phyloP scores from a whole-genome alignment of 2,797 vertebrate genomes.

The Sebastes taczanowskii region DNA sequence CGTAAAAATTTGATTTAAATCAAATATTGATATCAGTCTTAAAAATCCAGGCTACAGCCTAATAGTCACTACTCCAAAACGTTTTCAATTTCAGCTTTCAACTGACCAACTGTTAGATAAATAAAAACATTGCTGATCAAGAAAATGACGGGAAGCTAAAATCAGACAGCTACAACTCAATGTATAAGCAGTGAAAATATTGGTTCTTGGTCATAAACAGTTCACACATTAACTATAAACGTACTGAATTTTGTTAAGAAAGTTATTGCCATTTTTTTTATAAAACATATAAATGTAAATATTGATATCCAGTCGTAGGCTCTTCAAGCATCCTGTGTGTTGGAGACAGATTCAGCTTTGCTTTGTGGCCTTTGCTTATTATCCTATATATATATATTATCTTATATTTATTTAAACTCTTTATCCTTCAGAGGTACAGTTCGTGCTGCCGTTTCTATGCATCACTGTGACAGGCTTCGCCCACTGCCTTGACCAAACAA shows the following conservation, averaged over 20 bases:
- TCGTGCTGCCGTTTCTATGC: slow-evolving; percentile 62
- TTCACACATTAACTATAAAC: background rate
- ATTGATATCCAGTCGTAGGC: background rate
- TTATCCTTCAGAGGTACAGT: slow-evolving; percentile 28
- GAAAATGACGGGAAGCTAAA: no score
- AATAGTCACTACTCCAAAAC: no score
- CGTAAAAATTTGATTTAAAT: background rate
- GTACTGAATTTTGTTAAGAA: background rate
- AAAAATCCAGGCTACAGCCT: no score
- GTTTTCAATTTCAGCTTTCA: no score
- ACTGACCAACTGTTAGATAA: no score
- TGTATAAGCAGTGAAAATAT: background rate
- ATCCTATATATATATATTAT: background rate
- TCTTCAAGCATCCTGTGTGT: slow-evolving; percentile 29
- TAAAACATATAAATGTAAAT: background rate
- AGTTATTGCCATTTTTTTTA: background rate
- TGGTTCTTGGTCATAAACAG: background rate
- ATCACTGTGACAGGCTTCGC: slow-evolving; percentile 78
- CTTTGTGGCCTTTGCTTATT: slow-evolving; percentile 65
- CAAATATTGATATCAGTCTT: background rate
- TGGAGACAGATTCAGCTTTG: slow-evolving; percentile 41
- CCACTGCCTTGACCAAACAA: slow-evolving; percentile 73
- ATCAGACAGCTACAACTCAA: background rate
- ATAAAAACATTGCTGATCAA: no score
- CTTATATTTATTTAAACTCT: background rate